Percentiles rank a stretch among this genome's conserved stretches.
Conservation (phyloP, 2,888 invertebrate species). For the Lycocerus yunnanus region DNA sequence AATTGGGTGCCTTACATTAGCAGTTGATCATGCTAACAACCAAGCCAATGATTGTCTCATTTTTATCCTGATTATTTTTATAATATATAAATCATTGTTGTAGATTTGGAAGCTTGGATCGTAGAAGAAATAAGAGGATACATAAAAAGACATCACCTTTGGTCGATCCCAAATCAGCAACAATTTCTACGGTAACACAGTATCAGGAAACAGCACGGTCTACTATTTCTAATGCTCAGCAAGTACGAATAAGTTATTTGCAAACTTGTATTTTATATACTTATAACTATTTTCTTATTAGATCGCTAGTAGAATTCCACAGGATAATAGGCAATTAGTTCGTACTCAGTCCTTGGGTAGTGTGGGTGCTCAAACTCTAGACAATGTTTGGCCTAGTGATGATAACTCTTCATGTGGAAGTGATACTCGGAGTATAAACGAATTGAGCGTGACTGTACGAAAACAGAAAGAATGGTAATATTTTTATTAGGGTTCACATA, state of each 20-base stretch:
- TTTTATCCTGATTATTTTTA: too few species aligned
- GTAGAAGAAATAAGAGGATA: slow-evolving; percentile 58
- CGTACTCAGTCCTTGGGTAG: slow-evolving; percentile 65
- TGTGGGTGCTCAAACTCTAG: slow-evolving; percentile 57
- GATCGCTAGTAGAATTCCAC: slow-evolving; percentile 39
- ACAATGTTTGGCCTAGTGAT: slow-evolving; percentile 54
- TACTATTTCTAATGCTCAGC: slow-evolving; percentile 45
- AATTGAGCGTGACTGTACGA: slow-evolving; percentile 42
- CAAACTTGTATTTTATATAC: not conserved
- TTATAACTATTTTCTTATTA: not conserved
- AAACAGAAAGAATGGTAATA: slow-evolving; percentile 54
- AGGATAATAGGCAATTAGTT: slow-evolving; percentile 55
- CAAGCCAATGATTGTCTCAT: too few species aligned
- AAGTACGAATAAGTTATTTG: slow-evolving; percentile 37
- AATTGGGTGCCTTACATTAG: too few species aligned
- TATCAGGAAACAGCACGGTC: slow-evolving; percentile 46
- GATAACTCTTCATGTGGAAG: slow-evolving; percentile 55
- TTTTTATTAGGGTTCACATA: not conserved
- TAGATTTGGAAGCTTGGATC: slow-evolving; percentile 65
- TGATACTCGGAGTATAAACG: slow-evolving; percentile 50
- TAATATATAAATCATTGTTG: too few species aligned
- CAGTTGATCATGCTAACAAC: too few species aligned
- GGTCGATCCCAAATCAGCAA: slow-evolving; percentile 50
- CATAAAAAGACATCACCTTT: slow-evolving; percentile 51
- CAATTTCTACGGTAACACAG: slow-evolving; percentile 44